Evolutionary conservation across 2,797 vertebrate species (phyloP), one percentile per base, ranked within the genome.

Genomic region (Cyprinodon diabolis): DNA sequence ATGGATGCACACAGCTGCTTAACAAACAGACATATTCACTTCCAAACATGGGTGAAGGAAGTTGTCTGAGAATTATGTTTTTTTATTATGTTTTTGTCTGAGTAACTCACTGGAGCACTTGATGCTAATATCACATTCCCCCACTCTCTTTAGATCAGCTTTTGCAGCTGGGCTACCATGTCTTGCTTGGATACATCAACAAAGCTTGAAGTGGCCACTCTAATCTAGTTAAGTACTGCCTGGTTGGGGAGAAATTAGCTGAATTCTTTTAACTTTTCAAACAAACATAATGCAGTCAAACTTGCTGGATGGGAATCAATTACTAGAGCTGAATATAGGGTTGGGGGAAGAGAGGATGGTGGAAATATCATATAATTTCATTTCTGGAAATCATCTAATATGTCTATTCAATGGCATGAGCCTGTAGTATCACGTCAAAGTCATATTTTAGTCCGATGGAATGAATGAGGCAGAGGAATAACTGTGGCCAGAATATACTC

Each of bases 21-120:
- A 87, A 94, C 92, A 94, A 95, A 95, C 91, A 95, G 92, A 93
- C 88, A 92, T 86, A 94, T 94, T 94, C 92, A 94, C 83, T 92
- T 79, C 85, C 89, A 91, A 90, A 92, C 91, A 89, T 87, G 90
- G 87, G 92, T 92, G 87, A 92, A 95, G 94, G 94, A 95, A 94
- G 93, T 93, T 77, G 89, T 91, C 87, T 90, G 78, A 93, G 93
- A 94, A 93, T 92, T 74, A 90, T 92, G 88, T 86, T 91, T 93
- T 92, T 92, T 93, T 93, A 30, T 83, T 85, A 88, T 91, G 90
- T 92, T 94, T 93, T 93, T 94, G 90, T 94, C 87, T 91, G 87
- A 91, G 86, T 92, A 88, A 89, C 87, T 91, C 84, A 73, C 86
- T 87, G 89, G 74, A 87, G 90, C 91, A 91, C 91, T 95, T 93